Percentiles rank a stretch among this genome's conserved stretches.
These are phyloP conservation scores for Marmota monax DNA, from an alignment of 2,113 vertebrate genomes.

Conservation along the genomic window DNA sequence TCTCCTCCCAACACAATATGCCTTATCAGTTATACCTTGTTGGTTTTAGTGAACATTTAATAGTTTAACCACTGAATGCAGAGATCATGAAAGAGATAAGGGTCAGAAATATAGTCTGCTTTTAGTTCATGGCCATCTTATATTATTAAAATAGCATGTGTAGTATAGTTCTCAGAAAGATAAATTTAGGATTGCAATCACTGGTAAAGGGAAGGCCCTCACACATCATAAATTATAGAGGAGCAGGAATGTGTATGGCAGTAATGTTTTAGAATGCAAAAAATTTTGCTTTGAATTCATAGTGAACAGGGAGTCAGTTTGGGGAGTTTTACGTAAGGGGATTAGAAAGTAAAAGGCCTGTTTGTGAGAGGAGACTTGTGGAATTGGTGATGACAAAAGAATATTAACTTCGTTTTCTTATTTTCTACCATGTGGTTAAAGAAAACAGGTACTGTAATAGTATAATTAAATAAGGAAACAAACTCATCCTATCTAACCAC, in stretches of 20 bases:
- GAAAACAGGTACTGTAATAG: conserved; percentile 66
- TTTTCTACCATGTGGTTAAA: conserved; percentile 69
- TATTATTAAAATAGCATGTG: conserved; percentile 70
- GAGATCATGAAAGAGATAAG: conserved; percentile 61
- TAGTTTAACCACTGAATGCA: conserved; percentile 3
- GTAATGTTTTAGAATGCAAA: conserved; percentile 62
- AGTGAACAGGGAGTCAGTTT: neutral
- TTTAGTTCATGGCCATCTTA: neutral
- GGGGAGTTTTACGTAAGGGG: conserved; percentile 46
- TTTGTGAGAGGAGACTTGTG: conserved; percentile 50
- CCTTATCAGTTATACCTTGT: neutral
- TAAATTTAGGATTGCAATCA: conserved; percentile 79
- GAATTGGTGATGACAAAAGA: conserved; percentile 22
- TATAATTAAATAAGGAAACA: conserved; percentile 83
- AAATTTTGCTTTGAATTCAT: conserved; percentile 27
- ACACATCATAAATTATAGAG: conserved; percentile 71
- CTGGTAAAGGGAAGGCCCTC: conserved; percentile 73
- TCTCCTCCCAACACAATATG: neutral
- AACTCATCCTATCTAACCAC: conserved; percentile 80
- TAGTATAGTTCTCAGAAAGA: conserved; percentile 55
- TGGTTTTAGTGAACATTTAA: conserved; percentile 41
- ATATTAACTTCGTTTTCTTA: conserved; percentile 55
- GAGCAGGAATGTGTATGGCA: conserved; percentile 64
- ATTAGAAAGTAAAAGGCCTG: conserved; percentile 57
- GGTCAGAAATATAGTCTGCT: conserved; percentile 55